Percentiles rank a stretch among this genome's conserved stretches.
These are phyloP conservation scores for human DNA, from an alignment of 2,113 vertebrate genomes.

Conservation along the genomic window DNA sequence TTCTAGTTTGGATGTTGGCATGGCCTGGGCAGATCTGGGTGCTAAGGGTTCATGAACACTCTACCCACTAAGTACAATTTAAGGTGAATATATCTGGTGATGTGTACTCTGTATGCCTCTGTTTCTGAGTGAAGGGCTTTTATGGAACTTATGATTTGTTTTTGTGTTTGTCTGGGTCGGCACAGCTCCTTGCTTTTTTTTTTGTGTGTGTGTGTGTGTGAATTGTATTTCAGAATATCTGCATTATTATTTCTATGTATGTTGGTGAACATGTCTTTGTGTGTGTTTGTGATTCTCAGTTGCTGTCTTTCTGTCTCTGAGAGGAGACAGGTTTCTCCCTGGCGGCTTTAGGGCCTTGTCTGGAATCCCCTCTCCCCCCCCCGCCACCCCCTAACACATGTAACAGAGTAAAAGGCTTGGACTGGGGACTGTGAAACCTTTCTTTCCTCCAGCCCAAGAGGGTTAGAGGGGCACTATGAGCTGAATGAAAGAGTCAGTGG, in stretches of 20 bases:
- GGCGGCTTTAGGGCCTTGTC: background rate
- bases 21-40: background rate
- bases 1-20: background rate
- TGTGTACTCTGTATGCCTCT: background rate
- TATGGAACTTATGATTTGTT: background rate
- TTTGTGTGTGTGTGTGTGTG: background rate
- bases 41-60: background rate
- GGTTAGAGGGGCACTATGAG: background rate
- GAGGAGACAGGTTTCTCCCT: conserved; percentile 13
- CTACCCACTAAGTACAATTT: background rate
- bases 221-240: conserved; percentile 38
- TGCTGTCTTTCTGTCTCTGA: conserved; percentile 8
- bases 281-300: background rate
- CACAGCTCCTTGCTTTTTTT: background rate
- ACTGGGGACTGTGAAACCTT: background rate
- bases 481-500: background rate
- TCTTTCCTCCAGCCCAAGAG: background rate
- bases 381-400: background rate
- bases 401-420: background rate
- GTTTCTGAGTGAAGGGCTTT: background rate
- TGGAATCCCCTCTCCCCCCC: background rate
- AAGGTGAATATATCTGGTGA: background rate
- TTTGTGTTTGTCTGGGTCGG: conserved; percentile 1
- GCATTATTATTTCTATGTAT: background rate
- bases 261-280: background rate